These are phyloP conservation scores for Mohoua ochrocephala DNA, from an alignment of 2,113 vertebrate genomes.

Conservation along the genomic window DNA sequence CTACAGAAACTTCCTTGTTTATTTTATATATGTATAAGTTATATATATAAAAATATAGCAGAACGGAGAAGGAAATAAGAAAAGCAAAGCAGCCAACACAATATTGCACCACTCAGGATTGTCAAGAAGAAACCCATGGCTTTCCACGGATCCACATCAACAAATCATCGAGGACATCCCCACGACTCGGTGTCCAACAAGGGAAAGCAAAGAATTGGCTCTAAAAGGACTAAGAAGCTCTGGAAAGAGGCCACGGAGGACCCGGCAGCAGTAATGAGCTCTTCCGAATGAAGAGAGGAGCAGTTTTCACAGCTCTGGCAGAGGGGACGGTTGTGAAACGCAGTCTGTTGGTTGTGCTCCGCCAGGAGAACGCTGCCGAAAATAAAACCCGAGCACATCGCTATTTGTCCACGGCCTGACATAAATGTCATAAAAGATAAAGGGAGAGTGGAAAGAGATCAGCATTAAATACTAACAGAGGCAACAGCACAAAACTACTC, in stretches of 20 bases:
- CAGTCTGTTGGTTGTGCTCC: neutral
- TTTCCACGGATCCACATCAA: neutral
- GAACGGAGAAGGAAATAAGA: neutral
- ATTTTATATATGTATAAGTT: conserved; percentile 1
- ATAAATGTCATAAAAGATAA: neutral
- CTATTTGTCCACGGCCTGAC: conserved; percentile 1
- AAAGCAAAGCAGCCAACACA: neutral
- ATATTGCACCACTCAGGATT: neutral
- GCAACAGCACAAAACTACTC: neutral
- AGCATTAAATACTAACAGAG: neutral
- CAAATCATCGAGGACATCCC: neutral
- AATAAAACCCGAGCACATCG: neutral
- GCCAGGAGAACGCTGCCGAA: neutral
- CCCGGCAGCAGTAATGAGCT: neutral
- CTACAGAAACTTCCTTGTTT: conserved; percentile 60
- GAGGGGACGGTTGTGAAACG: neutral
- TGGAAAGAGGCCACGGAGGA: conserved; percentile 7
- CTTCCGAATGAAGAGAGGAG: neutral
- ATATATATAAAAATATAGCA: neutral
- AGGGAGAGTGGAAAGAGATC: neutral
- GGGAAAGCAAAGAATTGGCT: neutral
- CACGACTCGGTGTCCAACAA: neutral
- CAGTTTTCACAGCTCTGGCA: neutral
- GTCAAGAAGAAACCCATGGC: neutral
- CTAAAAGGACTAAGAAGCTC: neutral